These are phyloP conservation scores for Rhodinocichla rosea DNA, from an alignment of 2,113 vertebrate species.

Conservation along the genomic window DNA sequence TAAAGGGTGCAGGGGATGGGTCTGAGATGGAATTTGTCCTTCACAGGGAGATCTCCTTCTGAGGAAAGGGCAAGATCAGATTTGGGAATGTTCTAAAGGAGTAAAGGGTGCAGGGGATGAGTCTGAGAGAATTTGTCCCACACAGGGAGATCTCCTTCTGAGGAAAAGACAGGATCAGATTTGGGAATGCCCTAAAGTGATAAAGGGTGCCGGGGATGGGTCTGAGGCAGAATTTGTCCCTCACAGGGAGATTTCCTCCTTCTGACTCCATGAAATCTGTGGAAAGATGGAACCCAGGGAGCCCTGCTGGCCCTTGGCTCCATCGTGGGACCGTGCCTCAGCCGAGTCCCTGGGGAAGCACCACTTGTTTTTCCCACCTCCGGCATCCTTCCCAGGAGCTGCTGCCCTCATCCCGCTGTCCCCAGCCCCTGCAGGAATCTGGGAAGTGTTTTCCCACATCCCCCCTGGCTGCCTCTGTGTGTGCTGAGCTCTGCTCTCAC, in stretches of 20 bases:
- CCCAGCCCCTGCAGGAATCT: fast-evolving
- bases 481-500: neutral
- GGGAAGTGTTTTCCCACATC: neutral
- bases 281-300: neutral
- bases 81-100: neutral
- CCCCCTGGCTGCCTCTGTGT: neutral
- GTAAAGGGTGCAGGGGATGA: neutral
- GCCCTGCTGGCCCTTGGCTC: neutral
- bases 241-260: neutral
- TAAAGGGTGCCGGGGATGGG: neutral
- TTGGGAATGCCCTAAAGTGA: neutral
- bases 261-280: neutral
- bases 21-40: fast-evolving
- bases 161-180: no score
- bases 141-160: fast-evolving
- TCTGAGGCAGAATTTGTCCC: neutral
- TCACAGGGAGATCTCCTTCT: fast-evolving
- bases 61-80: no score
- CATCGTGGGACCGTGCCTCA: neutral
- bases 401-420: neutral
- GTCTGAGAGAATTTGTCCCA: fast-evolving
- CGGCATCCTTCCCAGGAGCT: neutral
- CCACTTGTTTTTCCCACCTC: neutral
- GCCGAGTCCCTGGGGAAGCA: fast-evolving
- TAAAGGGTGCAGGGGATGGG: neutral